Conservation (phyloP, 2,113 vertebrate genomes). For the Neolamprologus ventralis region DNA sequence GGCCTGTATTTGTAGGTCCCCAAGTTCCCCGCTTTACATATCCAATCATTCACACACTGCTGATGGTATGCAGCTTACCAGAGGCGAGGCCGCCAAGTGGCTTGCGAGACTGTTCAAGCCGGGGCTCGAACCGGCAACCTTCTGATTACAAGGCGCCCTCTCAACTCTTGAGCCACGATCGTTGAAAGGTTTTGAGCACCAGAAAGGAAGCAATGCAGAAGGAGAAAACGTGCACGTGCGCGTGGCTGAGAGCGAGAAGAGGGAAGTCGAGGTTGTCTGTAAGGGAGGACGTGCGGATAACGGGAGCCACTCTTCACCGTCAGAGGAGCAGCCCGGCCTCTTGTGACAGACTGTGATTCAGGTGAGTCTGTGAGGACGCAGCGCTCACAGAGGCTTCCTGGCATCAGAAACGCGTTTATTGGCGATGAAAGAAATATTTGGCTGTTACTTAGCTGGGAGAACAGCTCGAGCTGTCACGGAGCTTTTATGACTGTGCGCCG, state of each 20-base stretch:
- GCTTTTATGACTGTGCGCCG: not conserved
- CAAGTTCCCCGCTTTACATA: not conserved
- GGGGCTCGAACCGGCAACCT: not conserved
- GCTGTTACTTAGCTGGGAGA: not conserved
- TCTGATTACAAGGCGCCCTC: accelerated
- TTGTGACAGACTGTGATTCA: not conserved
- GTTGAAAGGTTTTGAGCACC: not conserved
- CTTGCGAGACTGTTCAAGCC: not conserved
- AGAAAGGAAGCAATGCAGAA: not conserved
- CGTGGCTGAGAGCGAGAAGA: not conserved
- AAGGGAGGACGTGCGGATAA: not conserved
- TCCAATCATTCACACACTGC: not conserved
- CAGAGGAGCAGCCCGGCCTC: not conserved
- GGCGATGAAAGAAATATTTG: not conserved
- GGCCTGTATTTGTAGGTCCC: not conserved
- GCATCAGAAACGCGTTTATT: not conserved
- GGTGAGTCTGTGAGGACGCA: not conserved
- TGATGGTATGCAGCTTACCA: too few relatives aligned
- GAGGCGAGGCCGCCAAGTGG: too few relatives aligned
- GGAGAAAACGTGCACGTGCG: not conserved
- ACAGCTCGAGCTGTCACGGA: not conserved
- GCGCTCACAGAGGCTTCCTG: not conserved
- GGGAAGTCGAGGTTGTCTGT: not conserved
- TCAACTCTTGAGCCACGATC: not conserved
- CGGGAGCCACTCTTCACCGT: not conserved